Base-by-base conservation (phyloP, 2,113 vertebrate genomes). In the Phalacrocorax brasilianus region DNA sequence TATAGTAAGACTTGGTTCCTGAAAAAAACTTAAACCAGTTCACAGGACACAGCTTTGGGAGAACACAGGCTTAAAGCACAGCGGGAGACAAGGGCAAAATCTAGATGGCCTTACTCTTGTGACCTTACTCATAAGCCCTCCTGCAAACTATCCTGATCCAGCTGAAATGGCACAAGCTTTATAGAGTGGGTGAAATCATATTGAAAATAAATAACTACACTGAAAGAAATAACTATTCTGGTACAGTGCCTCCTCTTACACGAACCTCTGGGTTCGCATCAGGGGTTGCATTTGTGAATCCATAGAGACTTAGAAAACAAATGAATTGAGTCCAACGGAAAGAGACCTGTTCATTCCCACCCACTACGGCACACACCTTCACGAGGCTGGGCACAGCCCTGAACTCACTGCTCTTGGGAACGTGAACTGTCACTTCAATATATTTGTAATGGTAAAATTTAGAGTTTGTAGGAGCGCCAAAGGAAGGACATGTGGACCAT, bases 341-440 rank as follows among this genome's bases (percentile, higher is more conserved):
- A 44, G 44, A 16, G 44, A 42, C 22, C 44, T 35, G 17, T 79
- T 90, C 24, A 13, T 62, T 74, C 42, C 56, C 28, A 53, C 45
- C 14, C 15, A 5, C 55, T 47, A 7, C 5, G 4, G 33, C 53
- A 70, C 27, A 6, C 14, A 26, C 19, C 50, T 85, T 61, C 53
- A 27, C 28, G 33, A 66, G 44, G 44, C 24, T 38, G 45, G 22
- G 17, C 20, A 33, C 6, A 76, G 53, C 20, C 23, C 59, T 78
- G 56, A 83, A 22, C 8, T 55, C 59, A 24, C 8, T 52, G n/a
- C 12, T 38, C 8, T 55, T 1, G 2, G 52, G 20, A 78, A 8
- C 0, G 0, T 35, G 33, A 70, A 32, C 16, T 70, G 17, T 55
- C 49, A 26, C 19, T 21, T 62, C 30, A 56, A 26, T 67, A 32